A percentile compares a stretch with the other conserved stretches of the same genome.
Conservation (phyloP, 2,113 vertebrate species). For the Nicator chloris region DNA sequence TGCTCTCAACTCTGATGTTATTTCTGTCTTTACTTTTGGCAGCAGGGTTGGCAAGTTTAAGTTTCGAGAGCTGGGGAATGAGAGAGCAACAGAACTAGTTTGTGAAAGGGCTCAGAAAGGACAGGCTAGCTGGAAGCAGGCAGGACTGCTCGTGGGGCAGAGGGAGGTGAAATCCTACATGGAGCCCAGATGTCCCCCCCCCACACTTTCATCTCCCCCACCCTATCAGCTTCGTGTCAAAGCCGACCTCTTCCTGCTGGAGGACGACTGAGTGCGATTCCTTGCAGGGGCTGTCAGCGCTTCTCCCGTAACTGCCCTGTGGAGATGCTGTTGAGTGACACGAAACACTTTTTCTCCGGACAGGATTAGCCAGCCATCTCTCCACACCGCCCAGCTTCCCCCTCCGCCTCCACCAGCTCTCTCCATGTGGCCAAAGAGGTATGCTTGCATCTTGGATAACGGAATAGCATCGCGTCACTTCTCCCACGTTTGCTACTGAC, state of each 20-base stretch:
- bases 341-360: slow-evolving; percentile 38
- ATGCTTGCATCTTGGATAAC: neutral
- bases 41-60: neutral
- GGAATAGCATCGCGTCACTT: neutral
- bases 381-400: neutral
- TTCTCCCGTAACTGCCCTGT: neutral
- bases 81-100: neutral
- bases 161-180: slow-evolving; percentile 18
- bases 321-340: slow-evolving; percentile 63
- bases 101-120: slow-evolving; percentile 2
- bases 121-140: slow-evolving; percentile 20
- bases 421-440: neutral
- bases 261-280: neutral
- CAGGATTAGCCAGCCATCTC: slow-evolving; percentile 2
- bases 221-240: neutral
- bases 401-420: neutral
- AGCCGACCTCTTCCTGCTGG: slow-evolving; percentile 18
- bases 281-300: slow-evolving; percentile 60
- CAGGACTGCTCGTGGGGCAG: neutral
- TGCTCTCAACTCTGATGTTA: neutral
- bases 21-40: slow-evolving; percentile 32
- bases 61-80: neutral
- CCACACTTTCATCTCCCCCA: slow-evolving; percentile 15
- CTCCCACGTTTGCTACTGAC: neutral
- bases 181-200: neutral